Evolutionary conservation across 2,797 vertebrate species (phyloP), one percentile per base, ranked within the genome.

Genomic region (Odontamblyopus lacepedii): DNA sequence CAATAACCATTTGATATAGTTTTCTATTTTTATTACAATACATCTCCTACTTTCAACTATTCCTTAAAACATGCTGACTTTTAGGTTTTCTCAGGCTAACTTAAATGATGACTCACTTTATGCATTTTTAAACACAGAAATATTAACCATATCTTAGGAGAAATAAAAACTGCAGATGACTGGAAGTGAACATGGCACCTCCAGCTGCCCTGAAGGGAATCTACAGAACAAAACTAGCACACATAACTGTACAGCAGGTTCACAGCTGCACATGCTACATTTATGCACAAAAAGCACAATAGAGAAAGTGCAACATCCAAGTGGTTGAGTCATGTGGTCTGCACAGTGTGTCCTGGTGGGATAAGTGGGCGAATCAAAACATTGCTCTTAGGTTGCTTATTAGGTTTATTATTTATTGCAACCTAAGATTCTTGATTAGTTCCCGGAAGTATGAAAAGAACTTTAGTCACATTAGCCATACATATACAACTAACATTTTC

Each of bases 111-210:
- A 81, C 71, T 86, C 69, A 70, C n/a, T 5, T 16, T 71, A 67
- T 88, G 83, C 35, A 72, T 81, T 77, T 86, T 83, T 78, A 69
- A 79, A 77, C 48, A 66, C 53, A 53, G 72, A 75, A 85, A 79
- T 67, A 63, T 63, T 65, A 66, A 65, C 51, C 72, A 70, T 66
- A 63, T 80, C 71, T 77, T 67, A 44, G 71, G 71, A 73, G 75
- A 79, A 48, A 23, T 5, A 70, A 70, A 71, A 75, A 77, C 78
- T 69, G 68, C 55, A 12, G 13, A 51, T 81, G 78, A 90, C 70
- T 79, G 73, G 63, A 87, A 87, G 69, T 68, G 72, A 87, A 83
- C 7, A 0, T 86, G 77, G 75, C 80, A 85, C 59, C 69, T 67
- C 71, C 74, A 71, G 62, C 71, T 69, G 23, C 75, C 83, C 74